Evolutionary conservation across 1,140 invertebrate species (phyloP).

Genomic region (Ips typographus): DNA sequence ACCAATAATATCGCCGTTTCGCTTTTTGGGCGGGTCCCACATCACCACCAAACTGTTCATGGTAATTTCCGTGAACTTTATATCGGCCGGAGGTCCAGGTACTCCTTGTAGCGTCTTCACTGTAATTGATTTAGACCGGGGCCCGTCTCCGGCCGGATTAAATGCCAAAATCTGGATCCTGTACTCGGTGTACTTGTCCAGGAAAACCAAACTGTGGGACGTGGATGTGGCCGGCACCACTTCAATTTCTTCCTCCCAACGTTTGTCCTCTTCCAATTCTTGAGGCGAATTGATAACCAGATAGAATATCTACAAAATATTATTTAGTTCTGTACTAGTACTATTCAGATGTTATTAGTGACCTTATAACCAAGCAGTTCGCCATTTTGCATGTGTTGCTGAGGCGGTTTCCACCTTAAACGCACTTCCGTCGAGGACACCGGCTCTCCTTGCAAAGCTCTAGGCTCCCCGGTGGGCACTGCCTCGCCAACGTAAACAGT

Average conservation of each 20-base stretch:
- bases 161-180: conserved; percentile 91
- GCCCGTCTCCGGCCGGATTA: conserved; percentile 95
- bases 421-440: conserved; percentile 88
- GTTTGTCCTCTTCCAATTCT: conserved; percentile 64
- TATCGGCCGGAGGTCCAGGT: conserved; percentile 79
- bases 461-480: conserved; percentile 89
- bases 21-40: conserved; percentile 87
- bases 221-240: conserved; percentile 83
- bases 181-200: conserved; percentile 94
- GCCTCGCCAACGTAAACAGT: conserved; percentile 96
- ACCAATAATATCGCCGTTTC: conserved; percentile 88
- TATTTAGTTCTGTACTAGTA: background rate
- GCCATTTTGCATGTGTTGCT: conserved; percentile 84
- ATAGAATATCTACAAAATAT: conserved; percentile 68
- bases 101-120: conserved; percentile 79
- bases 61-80: conserved; percentile 90
- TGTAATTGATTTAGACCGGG: conserved; percentile 74
- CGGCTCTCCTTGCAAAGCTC: conserved; percentile 69
- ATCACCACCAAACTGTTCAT: conserved; percentile 90
- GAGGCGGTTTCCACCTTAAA: conserved; percentile 82
- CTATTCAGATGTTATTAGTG: conserved; percentile 14
- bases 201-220: conserved; percentile 80
- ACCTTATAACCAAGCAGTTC: conserved; percentile 93
- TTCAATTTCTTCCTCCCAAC: conserved; percentile 85
- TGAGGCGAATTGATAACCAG: conserved; percentile 77